Evolutionary conservation across 2,888 invertebrate species (phyloP).

Genomic region (Hypercompe scribonia): DNA sequence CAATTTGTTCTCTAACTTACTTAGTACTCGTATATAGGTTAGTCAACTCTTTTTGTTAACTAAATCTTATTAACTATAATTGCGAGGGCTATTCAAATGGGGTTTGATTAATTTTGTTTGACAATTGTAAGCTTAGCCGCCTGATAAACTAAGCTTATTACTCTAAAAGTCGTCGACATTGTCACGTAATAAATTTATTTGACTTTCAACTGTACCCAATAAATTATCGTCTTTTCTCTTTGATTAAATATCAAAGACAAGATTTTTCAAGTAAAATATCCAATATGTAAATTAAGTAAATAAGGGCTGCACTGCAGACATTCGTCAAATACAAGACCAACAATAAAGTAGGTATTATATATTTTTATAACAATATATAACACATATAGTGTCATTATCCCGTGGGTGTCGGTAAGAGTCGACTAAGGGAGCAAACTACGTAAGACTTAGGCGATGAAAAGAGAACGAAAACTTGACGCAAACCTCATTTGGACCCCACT

Average conservation of each 20-base stretch:
- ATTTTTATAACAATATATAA: no score
- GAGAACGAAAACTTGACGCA: no score
- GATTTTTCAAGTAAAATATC: no score
- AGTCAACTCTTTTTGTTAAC: neutral
- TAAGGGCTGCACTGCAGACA: neutral
- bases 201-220: neutral
- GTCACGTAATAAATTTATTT: constrained; percentile 1
- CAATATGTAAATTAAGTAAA: neutral
- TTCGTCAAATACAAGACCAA: neutral
- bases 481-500: no score
- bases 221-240: neutral
- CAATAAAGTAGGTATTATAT: no score
- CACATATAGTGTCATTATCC: no score
- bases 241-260: neutral
- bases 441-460: no score
- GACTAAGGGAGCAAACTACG: no score
- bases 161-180: constrained; percentile 1
- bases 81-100: neutral
- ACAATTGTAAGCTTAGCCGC: neutral
- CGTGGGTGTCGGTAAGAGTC: no score
- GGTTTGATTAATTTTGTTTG: neutral
- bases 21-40: neutral
- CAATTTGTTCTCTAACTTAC: neutral
- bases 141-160: neutral
- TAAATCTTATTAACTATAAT: neutral